Base-by-base conservation (phyloP, 2,888 invertebrate species). In the Erebia epiphron region DNA sequence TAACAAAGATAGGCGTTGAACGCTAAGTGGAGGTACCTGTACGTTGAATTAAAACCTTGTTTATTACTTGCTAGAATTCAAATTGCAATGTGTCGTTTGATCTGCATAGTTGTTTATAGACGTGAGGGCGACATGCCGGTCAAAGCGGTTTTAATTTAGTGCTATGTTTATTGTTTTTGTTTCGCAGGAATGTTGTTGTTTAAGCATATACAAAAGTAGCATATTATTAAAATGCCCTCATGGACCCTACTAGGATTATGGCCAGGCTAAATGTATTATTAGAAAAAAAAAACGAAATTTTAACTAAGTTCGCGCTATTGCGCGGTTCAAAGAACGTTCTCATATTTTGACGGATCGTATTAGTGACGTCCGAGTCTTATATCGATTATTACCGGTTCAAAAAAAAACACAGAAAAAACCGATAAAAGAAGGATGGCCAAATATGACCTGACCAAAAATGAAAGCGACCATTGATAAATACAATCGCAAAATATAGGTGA, bases 41-140 rank as follows among this genome's bases (percentile, higher is more conserved):
- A 7, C 2, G 16, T 54, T 16, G 49, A 67, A 58, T 26, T 70
- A 50, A 63, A 26, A n/a, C 68, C 62, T 69, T 70, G 64, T 61
- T 11, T 18, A 13, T 8, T 26, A 14, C 35, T 5, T 0, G 1
- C 16, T 68, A 70, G 66, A 58, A 41, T 56, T 66, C 54, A 68
- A 21, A 70, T 70, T 68, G 14, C 49, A 26, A 7, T 46, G 13
- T 61, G 21, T 70, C 46, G 21, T 11, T 63, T 16, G 41, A 16
- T 43, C 14, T 26, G 41, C 41, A 62, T 71, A 70, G 69, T 76
- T 80, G 78, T 79, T 79, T 82, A 78, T 76, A 80, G 77, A 75
- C 77, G 72, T 75, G 78, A 80, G 76, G 80, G 81, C 81, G 82
- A 80, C 82, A 82, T 75, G 79, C 80, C 75, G 79, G 73, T 79